Conservation (phyloP, 2,888 invertebrate species). For the Anthrax anthrax region DNA sequence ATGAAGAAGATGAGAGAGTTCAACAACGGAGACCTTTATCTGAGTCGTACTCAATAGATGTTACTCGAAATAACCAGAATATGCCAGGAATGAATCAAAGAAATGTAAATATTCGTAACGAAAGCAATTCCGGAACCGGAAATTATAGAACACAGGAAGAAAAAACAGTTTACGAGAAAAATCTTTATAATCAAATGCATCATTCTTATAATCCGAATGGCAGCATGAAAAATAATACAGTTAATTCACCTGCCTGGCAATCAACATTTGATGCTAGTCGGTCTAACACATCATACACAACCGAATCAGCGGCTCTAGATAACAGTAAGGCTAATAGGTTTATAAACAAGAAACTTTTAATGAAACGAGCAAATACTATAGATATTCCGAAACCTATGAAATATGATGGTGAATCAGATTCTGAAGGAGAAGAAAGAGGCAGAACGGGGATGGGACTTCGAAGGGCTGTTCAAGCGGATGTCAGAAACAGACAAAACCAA, state of each 20-base stretch:
- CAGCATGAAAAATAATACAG: background rate
- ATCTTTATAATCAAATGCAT: constrained; percentile 12
- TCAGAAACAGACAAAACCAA: constrained; percentile 31
- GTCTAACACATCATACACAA: constrained; percentile 16
- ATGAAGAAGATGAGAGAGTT: background rate
- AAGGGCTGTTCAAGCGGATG: constrained; percentile 43
- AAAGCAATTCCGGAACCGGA: background rate
- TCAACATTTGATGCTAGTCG: constrained; percentile 3
- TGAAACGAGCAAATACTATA: constrained; percentile 80
- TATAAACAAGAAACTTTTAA: constrained; percentile 51
- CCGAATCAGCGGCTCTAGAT: background rate
- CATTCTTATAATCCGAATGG: constrained; percentile 1
- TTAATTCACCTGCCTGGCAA: background rate
- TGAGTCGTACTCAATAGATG: constrained; percentile 17
- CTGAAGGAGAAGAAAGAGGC: constrained; percentile 25
- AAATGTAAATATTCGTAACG: too few relatives aligned
- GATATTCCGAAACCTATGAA: constrained; percentile 60
- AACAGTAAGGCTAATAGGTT: constrained; percentile 15
- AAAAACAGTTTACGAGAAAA: constrained; percentile 9
- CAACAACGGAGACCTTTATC: constrained; percentile 16
- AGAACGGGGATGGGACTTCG: constrained; percentile 37
- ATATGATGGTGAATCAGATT: constrained; percentile 38
- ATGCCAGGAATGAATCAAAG: background rate
- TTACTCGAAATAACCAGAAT: background rate
- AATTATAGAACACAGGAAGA: background rate